Conservation (phyloP, 2,888 invertebrate genomes). For the Caenorhabditis wallacei region DNA sequence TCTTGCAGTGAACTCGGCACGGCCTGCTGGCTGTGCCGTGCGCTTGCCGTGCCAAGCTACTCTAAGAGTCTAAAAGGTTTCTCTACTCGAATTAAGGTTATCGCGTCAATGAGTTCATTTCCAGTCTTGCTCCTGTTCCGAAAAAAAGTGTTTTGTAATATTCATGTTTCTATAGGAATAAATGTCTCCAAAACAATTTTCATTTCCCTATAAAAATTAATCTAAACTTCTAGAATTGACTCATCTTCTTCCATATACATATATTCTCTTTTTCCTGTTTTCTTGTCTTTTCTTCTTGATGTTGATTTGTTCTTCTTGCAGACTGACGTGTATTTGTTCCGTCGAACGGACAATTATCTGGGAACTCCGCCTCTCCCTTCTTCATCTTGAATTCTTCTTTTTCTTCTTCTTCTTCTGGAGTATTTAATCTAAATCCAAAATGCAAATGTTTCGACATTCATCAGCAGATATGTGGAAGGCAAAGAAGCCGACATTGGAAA, state of each 20-base stretch:
- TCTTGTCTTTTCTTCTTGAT: conserved; percentile 3
- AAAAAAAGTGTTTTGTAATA: no score
- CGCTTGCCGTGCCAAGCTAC: no score
- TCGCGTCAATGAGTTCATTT: no score
- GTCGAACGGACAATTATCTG: conserved; percentile 38
- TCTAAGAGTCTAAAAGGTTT: no score
- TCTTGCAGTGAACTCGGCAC: no score
- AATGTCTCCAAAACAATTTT: no score
- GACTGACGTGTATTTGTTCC: conserved; percentile 34
- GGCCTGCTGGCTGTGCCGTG: no score
- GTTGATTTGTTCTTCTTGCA: conserved; percentile 23
- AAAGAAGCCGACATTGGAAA: conserved; percentile 43
- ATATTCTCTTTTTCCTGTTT: conserved; percentile 16
- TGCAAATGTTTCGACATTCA: conserved; percentile 67
- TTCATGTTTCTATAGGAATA: no score
- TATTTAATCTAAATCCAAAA: conserved; percentile 8
- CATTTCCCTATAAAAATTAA: not conserved
- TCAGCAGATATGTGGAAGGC: conserved; percentile 64
- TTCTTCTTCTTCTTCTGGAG: not conserved
- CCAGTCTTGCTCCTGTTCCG: no score
- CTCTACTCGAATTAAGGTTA: no score
- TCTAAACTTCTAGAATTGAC: conserved; percentile 10
- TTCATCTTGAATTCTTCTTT: not conserved
- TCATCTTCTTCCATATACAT: conserved; percentile 2
- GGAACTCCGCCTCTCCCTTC: conserved; percentile 11